Conservation (phyloP, 92 coral and sea anemone genomes). For the Siderastrea radians region DNA sequence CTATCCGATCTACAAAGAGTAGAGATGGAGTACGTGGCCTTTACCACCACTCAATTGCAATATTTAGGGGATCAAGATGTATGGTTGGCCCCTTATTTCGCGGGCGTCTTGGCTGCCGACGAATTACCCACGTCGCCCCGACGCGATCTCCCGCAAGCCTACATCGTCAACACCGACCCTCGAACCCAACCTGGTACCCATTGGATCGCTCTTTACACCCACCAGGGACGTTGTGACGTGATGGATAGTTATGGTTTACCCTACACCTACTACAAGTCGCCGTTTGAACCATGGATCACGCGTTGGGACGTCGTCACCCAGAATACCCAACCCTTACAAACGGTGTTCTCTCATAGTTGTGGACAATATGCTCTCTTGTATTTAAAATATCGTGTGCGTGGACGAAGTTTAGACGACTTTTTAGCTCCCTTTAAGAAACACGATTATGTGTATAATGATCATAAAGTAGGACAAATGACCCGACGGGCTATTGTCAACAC, state of each 20-base stretch:
- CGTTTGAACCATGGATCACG: background rate
- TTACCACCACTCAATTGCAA: background rate
- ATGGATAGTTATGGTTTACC: constrained; percentile 7
- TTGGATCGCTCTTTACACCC: background rate
- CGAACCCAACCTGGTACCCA: background rate
- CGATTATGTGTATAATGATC: background rate
- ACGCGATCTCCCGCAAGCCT: background rate
- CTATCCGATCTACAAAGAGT: background rate
- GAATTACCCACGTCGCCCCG: background rate
- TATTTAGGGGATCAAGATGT: background rate
- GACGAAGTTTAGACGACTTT: background rate
- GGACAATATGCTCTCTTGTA: background rate
- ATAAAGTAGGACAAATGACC: background rate
- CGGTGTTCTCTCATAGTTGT: background rate
- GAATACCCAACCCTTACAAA: background rate
- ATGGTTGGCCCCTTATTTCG: background rate
- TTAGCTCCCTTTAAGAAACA: background rate
- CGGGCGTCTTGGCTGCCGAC: background rate
- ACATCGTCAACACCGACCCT: background rate
- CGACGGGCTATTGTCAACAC: too few species aligned
- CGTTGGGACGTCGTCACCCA: background rate
- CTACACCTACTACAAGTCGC: background rate
- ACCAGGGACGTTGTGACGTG: background rate
- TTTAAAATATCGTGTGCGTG: background rate
- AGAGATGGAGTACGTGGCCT: background rate